Evolutionary conservation across 2,888 invertebrate species (phyloP).

Genomic region (Boloria selene): DNA sequence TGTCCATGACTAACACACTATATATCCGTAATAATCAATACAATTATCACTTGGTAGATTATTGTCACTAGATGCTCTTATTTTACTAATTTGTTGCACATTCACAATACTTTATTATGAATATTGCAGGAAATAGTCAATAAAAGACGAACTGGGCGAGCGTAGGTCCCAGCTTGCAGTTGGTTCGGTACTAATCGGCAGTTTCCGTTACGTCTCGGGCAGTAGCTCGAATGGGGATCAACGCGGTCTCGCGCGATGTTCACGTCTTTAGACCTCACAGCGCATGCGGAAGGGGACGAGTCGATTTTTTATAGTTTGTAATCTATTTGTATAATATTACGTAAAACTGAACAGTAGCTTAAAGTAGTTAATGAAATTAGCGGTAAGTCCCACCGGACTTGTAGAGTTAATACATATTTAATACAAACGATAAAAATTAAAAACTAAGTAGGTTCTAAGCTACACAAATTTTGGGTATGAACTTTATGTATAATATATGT

Average conservation of each 20-base stretch:
- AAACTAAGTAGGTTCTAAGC: neutral
- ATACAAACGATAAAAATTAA: neutral
- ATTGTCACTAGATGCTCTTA: slow-evolving; percentile 54
- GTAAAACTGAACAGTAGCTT: slow-evolving; percentile 29
- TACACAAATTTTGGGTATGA: too few relatives aligned
- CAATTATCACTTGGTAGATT: slow-evolving; percentile 32
- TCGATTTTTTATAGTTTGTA: slow-evolving; percentile 33
- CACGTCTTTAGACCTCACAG: slow-evolving; percentile 46
- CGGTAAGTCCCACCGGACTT: slow-evolving; percentile 13
- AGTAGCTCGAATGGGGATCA: slow-evolving; percentile 35
- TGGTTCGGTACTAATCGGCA: slow-evolving; percentile 73
- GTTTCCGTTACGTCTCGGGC: slow-evolving; percentile 58
- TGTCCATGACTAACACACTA: slow-evolving; percentile 35
- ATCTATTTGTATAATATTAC: slow-evolving; percentile 29
- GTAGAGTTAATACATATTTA: slow-evolving; percentile 11
- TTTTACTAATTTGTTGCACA: slow-evolving; percentile 41
- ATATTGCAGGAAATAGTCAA: slow-evolving; percentile 73
- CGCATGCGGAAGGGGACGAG: slow-evolving; percentile 56
- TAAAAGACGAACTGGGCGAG: slow-evolving; percentile 63
- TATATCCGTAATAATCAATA: slow-evolving; percentile 23
- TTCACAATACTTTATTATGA: slow-evolving; percentile 55
- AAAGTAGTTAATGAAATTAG: slow-evolving; percentile 38
- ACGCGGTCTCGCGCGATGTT: slow-evolving; percentile 52
- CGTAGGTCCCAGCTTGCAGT: slow-evolving; percentile 62
- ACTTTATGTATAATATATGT: too few relatives aligned